Evolutionary conservation across 2,888 invertebrate species (phyloP), one percentile per base, ranked within the genome.

Genomic region (Thelaira solivaga): DNA sequence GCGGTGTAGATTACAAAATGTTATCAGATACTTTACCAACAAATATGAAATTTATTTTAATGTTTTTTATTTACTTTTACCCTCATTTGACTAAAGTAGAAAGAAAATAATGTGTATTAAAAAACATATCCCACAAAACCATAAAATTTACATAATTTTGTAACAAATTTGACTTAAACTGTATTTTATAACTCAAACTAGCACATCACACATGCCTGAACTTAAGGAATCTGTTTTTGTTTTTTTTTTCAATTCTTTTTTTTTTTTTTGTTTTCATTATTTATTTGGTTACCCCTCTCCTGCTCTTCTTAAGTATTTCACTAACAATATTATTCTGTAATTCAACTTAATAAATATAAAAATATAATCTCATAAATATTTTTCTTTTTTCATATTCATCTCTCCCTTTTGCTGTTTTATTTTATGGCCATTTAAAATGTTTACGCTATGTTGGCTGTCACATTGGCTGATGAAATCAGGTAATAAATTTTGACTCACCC

Each of bases 401-500:
- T 53, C 18, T 65, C 29, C 13, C 36, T 73, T 57, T 8, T 22
- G 29, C 34, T 57, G 45, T 53, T 76, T 45, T 71, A 10, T 4
- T 36, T 26, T 26, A 36, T 57, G 31, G 8, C 20, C 31, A 24
- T 55, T 47, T 57, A 36, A 47, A 10, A n/a, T 34, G 36, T 53
- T 11, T 51, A 43, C 29, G 45, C 36, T 73, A n/a, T n/a, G n/a
- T 65, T 64, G 24, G 57, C 73, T 69, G 31, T 57, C 61, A 64
- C 53, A 24, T 16, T 45, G 31, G 67, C 67, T 67, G 61, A 24
- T 61, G 47, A 45, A 89, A 68, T 81, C 91, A 95, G 93, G 92
- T 93, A 85, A 96, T 96, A 91, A 96, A 95, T 91, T 96, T 96
- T 90, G 96, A 96, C 90, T 96, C 96, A 71, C 95, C 95, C 34